phyloP scores from a whole-genome alignment of 2,113 vertebrate genomes.

The Lampris incognitus region DNA sequence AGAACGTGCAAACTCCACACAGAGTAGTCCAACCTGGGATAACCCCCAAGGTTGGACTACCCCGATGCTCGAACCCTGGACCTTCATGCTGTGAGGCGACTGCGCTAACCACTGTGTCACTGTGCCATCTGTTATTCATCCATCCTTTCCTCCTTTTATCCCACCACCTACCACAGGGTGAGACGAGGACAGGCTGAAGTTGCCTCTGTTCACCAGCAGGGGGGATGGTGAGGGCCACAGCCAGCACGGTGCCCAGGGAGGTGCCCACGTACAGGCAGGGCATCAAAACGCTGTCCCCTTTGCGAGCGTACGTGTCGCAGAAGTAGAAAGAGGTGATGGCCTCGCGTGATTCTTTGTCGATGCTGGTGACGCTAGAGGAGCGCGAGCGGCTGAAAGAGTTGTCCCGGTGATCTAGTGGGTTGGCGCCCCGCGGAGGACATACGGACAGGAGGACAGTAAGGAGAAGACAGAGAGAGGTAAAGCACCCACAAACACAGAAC shows the following conservation, averaged over 20 bases:
- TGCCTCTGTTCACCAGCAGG: constrained; percentile 95
- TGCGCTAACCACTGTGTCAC: too few relatives aligned
- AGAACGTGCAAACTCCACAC: too few relatives aligned
- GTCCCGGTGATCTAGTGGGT: constrained; percentile 95
- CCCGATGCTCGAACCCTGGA: too few relatives aligned
- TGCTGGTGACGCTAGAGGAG: constrained; percentile 98
- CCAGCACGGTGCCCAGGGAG: constrained; percentile 91
- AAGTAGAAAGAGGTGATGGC: constrained; percentile 94
- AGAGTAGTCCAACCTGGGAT: too few relatives aligned
- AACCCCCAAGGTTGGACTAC: too few relatives aligned
- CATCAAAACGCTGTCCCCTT: constrained; percentile 86
- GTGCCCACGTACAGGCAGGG: constrained; percentile 96
- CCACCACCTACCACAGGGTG: constrained; percentile 90
- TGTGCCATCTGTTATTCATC: not conserved
- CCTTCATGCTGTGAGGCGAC: too few relatives aligned
- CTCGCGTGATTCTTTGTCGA: constrained; percentile 96
- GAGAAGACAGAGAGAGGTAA: constrained; percentile 80
- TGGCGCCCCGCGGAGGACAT: constrained; percentile 82
- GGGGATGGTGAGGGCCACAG: constrained; percentile 90
- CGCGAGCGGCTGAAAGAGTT: constrained; percentile 98
- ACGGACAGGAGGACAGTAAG: constrained; percentile 85
- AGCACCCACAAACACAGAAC: constrained; percentile 63
- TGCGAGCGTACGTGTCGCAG: constrained; percentile 92
- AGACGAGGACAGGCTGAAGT: constrained; percentile 94
- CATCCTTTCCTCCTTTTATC: not conserved